Evolutionary conservation across 1,140 invertebrate genomes (phyloP), one percentile per base, ranked within the genome.

Genomic region (Apis cerana): DNA sequence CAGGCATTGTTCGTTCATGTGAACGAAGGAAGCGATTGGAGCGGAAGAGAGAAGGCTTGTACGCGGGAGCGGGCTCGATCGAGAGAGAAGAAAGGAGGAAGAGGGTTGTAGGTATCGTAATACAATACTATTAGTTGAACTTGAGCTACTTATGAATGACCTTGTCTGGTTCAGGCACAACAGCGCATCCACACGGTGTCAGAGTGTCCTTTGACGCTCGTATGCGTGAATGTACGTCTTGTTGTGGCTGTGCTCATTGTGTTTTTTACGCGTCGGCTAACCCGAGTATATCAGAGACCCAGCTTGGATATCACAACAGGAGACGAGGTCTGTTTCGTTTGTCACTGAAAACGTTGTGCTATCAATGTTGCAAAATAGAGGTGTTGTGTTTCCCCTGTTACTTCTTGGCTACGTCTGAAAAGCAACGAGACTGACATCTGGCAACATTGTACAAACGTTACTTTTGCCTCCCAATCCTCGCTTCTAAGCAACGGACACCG

Each of bases 121-220:
- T 91, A 92, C 91, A 88, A 92, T 92, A 91, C 87, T 90, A 90
- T 91, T 88, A 90, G 87, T 82, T 92, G 91, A 92, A 92, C 91
- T 93, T 92, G 92, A 92, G 90, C 92, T 91, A 92, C 90, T 93
- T 92, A 91, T 88, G 88, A 88, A 88, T 89, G 92, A 91, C 91
- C 91, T 93, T 93, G 92, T 89, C 89, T 90, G 86, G 76, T 83
- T 80, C 86, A 89, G 75, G 61, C 80, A 85, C 72, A 76, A 82
- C 59, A 75, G 80, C 74, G 77, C 74, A 17, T 54, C 43, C 54
- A 12, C 58, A 10, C 54, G 33, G 3, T 52, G 56, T 4, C 50
- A 48, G 33, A 67, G 50, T 82, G 81, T 72, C 77, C 76, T 83
- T 52, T 61, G 68, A 10, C 19, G 10, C 23, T n/a, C 52, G 76